phyloP scores from a whole-genome alignment of 92 coral and sea anemone genomes.

The Ricordea florida region DNA sequence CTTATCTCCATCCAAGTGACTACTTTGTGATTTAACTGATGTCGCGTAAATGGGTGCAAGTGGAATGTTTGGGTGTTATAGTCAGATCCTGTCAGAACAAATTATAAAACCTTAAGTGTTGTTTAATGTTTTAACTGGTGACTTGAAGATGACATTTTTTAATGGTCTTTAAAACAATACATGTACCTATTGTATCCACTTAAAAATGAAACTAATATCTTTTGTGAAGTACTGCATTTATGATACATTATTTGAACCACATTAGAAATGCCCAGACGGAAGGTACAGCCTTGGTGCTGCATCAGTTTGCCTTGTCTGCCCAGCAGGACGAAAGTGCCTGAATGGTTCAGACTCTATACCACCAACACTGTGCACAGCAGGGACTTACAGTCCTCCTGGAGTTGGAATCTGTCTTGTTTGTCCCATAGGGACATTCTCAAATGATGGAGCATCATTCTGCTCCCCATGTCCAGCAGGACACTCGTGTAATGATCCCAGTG shows the following conservation, averaged over 20 bases:
- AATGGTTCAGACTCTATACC: constrained; percentile 70
- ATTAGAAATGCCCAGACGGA: constrained; percentile 92
- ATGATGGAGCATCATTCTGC: constrained; percentile 74
- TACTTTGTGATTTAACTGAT: no score
- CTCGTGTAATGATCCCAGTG: constrained; percentile 88
- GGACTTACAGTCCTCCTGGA: constrained; percentile 92
- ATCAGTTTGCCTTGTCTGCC: constrained; percentile 78
- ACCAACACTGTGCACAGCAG: constrained; percentile 82
- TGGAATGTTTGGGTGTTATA: no score
- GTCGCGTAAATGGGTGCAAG: no score
- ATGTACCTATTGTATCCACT: neutral
- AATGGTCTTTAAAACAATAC: neutral
- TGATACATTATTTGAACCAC: neutral
- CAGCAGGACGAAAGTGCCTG: constrained; percentile 86
- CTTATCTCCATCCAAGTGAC: no score
- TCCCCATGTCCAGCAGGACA: constrained; percentile 88
- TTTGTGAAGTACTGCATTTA: neutral
- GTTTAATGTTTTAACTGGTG: no score
- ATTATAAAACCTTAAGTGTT: no score
- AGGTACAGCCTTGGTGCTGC: constrained; percentile 86
- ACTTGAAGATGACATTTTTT: neutral
- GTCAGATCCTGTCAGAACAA: no score
- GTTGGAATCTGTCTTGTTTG: constrained; percentile 86
- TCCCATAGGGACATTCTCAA: constrained; percentile 81
- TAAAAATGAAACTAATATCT: neutral